Evolutionary conservation across 2,888 invertebrate genomes (phyloP), one percentile per base, ranked within the genome.

Genomic region (Nematopogon swammerdamellus): DNA sequence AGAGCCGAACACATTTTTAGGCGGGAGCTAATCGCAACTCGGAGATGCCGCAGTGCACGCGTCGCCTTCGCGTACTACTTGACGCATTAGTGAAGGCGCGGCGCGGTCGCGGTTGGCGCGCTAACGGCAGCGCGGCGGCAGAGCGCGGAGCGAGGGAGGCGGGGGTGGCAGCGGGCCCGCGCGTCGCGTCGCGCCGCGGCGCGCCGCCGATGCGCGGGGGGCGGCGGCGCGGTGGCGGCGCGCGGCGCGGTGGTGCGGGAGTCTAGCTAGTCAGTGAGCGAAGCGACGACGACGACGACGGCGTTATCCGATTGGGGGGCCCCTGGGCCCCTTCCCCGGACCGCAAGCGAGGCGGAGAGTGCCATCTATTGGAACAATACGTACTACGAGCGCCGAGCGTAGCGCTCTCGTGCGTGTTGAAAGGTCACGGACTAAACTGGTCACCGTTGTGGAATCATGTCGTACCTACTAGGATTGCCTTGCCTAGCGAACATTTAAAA

Each of bases 61-160:
- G 77, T 75, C 70, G 63, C 61, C 62, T 67, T 62, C 59, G 63
- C 58, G 63, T 65, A 73, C 74, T 66, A 62, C 67, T 70, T 76
- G 77, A 76, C 77, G 77, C 77, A 76, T 76, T 76, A 75, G 74
- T 77, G 77, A 77, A 66, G 76, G 77, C 75, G 75, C 75, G 73
- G 70, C 72, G 67, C 72, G 72, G 67, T n/a, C 18, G 43, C 61
- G 61, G 62, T 61, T n/a, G n/a, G n/a, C n/a, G n/a, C n/a, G n/a
- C n/a, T n/a, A n/a, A 65, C 68, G 57, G 64, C 25, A 65, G 67
- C 71, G 72, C 73, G 74, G 73, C 66, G 64, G 25, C 68, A 57
- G 64, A 65, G 67, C 71, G 72, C 73, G 74, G 73, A 66, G 64
- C 16, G 29, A 44, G 45, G 68, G 68, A 66, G 62, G 58, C 67